Evolutionary conservation across 1,140 invertebrate genomes (phyloP).

Genomic region (Magallana gigas): DNA sequence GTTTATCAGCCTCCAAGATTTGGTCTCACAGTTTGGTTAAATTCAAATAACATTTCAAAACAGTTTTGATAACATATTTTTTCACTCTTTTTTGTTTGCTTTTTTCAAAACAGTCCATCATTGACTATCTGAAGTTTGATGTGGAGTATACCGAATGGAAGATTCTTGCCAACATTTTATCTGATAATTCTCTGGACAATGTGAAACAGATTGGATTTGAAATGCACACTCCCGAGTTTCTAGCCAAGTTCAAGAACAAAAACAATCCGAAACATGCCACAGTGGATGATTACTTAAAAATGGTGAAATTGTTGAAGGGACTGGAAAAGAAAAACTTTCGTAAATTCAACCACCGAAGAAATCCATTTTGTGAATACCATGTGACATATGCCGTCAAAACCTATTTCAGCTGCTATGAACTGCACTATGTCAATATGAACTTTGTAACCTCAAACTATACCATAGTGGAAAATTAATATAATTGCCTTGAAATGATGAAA

Average conservation of each 20-base stretch:
- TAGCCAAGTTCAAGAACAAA: conserved; percentile 39
- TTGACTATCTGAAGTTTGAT: conserved; percentile 71
- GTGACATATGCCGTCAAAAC: conserved; percentile 54
- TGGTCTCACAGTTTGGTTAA: too few species aligned
- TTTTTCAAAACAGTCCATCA: conserved; percentile 54
- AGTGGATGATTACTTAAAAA: conserved; percentile 61
- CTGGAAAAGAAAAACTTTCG: conserved; percentile 63
- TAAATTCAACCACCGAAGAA: conserved; percentile 67
- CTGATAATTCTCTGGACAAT: conserved; percentile 61
- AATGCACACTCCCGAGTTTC: conserved; percentile 64
- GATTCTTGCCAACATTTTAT: conserved; percentile 55
- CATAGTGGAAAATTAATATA: conserved; percentile 12
- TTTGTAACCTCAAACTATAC: conserved; percentile 62
- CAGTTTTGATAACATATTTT: too few species aligned
- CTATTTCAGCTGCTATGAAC: conserved; percentile 66
- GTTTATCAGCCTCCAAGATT: too few species aligned
- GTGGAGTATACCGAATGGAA: conserved; percentile 69
- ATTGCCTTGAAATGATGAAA: background rate
- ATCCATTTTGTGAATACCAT: conserved; percentile 67
- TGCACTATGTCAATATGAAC: conserved; percentile 69
- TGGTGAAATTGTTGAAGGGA: conserved; percentile 61
- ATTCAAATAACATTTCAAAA: too few species aligned
- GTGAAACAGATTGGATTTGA: conserved; percentile 71
- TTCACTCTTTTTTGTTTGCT: background rate
- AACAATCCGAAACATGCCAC: conserved; percentile 46